phyloP scores from a whole-genome alignment of 2,113 vertebrate genomes.

The Danio rerio region DNA sequence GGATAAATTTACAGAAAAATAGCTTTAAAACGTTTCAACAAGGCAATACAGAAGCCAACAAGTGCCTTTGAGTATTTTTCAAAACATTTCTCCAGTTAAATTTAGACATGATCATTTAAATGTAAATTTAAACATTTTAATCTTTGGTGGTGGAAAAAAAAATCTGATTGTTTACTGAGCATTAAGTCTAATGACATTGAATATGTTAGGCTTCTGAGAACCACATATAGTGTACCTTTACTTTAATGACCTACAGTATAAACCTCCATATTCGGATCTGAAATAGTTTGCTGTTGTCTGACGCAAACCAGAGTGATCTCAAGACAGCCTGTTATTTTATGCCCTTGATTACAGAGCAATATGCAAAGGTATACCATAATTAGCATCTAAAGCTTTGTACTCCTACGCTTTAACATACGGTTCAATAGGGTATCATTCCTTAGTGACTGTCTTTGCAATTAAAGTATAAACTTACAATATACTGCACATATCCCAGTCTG shows the following conservation, averaged over 20 bases:
- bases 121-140: too few species aligned
- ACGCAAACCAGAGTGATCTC: constrained; percentile 45
- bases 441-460: constrained; percentile 10
- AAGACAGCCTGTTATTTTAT: constrained; percentile 43
- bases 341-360: constrained; percentile 48
- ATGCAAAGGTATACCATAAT: constrained; percentile 37
- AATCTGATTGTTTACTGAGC: too few species aligned
- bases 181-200: background rate
- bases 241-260: constrained; percentile 14
- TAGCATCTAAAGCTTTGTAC: constrained; percentile 16
- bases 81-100: too few species aligned
- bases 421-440: constrained; percentile 6
- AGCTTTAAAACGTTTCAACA: too few species aligned
- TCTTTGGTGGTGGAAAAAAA: too few species aligned
- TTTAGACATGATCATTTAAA: too few species aligned
- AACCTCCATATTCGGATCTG: constrained; percentile 20
- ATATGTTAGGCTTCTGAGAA: background rate
- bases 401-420: constrained; percentile 20
- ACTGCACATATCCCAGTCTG: constrained; percentile 37
- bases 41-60: too few species aligned
- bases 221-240: background rate
- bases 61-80: too few species aligned
- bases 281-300: constrained; percentile 37
- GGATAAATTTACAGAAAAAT: too few species aligned
- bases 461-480: constrained; percentile 28